phyloP scores from a whole-genome alignment of 2,888 invertebrate species.

The Resseliella maxima region DNA sequence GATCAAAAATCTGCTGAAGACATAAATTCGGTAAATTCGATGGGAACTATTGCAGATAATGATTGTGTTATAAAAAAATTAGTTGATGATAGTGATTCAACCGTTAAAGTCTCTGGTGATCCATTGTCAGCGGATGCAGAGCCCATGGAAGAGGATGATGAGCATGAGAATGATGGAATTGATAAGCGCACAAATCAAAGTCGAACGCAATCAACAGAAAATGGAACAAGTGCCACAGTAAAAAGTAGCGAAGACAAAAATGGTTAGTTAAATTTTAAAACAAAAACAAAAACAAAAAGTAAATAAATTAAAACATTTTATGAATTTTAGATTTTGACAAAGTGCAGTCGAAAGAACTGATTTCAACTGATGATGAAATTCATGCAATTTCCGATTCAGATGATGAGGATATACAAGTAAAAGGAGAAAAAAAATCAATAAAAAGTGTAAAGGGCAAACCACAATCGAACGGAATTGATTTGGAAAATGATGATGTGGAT shows the following conservation, averaged over 20 bases:
- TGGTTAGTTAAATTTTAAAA: neutral
- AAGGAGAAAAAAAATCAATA: neutral
- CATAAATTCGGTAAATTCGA: neutral
- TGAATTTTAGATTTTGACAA: conserved; percentile 59
- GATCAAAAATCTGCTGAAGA: neutral
- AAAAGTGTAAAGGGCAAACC: neutral
- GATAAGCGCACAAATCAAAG: conserved; percentile 55
- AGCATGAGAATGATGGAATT: conserved; percentile 62
- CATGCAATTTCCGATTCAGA: conserved; percentile 60
- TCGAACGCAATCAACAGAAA: conserved; percentile 16
- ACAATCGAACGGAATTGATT: conserved; percentile 58
- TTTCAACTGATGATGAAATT: conserved; percentile 58
- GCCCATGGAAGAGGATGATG: conserved; percentile 62
- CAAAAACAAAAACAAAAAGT: neutral
- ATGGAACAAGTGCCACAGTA: conserved; percentile 46
- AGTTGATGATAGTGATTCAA: conserved; percentile 11
- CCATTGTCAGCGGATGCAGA: conserved; percentile 61
- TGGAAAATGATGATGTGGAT: conserved; percentile 49
- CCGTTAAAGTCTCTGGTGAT: conserved; percentile 1
- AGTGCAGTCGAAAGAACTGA: conserved; percentile 60
- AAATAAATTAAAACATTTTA: neutral
- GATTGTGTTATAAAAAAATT: neutral
- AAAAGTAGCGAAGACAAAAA: conserved; percentile 1
- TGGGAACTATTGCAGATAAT: neutral
- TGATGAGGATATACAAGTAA: conserved; percentile 59